Percentiles rank a stretch among this genome's conserved stretches.
These are phyloP conservation scores for Sinocyclocheilus anophthalmus DNA, from an alignment of 2,113 vertebrate genomes.

Conservation along the genomic window DNA sequence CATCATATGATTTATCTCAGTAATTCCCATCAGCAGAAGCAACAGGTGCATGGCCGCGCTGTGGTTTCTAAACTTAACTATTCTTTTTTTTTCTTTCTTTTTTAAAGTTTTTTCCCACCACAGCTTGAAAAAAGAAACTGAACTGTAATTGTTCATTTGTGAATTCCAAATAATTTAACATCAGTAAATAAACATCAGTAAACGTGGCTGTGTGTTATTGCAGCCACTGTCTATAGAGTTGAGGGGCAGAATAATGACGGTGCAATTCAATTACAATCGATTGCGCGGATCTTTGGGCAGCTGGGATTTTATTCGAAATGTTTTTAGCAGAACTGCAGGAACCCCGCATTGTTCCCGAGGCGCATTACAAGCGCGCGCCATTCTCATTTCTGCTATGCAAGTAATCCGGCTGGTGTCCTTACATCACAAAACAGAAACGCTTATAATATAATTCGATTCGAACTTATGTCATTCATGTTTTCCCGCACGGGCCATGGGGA, in stretches of 20 bases:
- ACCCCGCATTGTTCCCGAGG: slow-evolving; percentile 75
- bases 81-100: background rate
- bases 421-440: slow-evolving; percentile 69
- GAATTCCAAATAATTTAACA: background rate
- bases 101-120: background rate
- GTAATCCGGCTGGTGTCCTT: slow-evolving; percentile 76
- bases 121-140: too few species aligned
- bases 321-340: slow-evolving; percentile 78
- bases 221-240: slow-evolving; percentile 50
- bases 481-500: slow-evolving; percentile 63
- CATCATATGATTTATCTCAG: background rate
- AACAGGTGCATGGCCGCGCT: slow-evolving; percentile 33
- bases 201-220: background rate
- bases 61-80: background rate
- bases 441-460: slow-evolving; percentile 72
- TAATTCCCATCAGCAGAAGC: background rate
- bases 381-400: slow-evolving; percentile 77
- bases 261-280: slow-evolving; percentile 66
- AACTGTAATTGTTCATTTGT: background rate
- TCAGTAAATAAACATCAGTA: background rate
- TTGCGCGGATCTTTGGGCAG: slow-evolving; percentile 66
- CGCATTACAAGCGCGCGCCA: slow-evolving; percentile 65
- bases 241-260: slow-evolving; percentile 64
- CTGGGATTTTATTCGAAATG: slow-evolving; percentile 74
- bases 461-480: slow-evolving; percentile 65